These are phyloP conservation scores for Bombus sylvicola DNA, from an alignment of 1,140 invertebrate genomes.

Conservation along the genomic window DNA sequence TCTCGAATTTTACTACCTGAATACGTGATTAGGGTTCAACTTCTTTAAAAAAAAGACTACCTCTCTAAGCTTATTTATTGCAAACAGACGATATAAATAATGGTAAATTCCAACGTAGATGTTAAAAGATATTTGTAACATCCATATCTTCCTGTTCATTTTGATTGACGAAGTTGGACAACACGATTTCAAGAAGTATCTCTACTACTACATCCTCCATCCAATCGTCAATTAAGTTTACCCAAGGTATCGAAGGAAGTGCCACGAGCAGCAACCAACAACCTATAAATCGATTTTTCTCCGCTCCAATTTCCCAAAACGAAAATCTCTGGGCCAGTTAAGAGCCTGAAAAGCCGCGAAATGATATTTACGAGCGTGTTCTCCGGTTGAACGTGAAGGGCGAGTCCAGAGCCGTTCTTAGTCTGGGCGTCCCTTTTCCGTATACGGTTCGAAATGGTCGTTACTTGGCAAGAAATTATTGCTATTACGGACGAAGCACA, in stretches of 20 bases:
- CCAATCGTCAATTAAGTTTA: too few relatives aligned
- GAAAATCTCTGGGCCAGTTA: not conserved
- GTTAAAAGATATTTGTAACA: too few relatives aligned
- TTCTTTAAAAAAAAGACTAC: not conserved
- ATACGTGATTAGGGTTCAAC: not conserved
- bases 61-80: not conserved
- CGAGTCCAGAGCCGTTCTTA: not conserved
- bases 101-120: too few relatives aligned
- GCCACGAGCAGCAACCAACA: not conserved
- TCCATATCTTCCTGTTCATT: too few relatives aligned
- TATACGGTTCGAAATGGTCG: slow-evolving; percentile 16
- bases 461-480: slow-evolving; percentile 58
- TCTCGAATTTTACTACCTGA: not conserved
- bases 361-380: not conserved
- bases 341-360: not conserved
- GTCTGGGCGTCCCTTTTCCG: not conserved
- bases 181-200: too few relatives aligned
- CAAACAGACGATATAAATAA: not conserved
- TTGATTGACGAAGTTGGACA: too few relatives aligned
- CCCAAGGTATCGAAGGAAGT: not conserved
- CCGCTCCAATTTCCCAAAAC: not conserved
- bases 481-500: slow-evolving; percentile 35
- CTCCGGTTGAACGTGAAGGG: not conserved
- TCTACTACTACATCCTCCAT: too few relatives aligned
- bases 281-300: not conserved